These are phyloP conservation scores for Sceliomorpha sp. DNA, from an alignment of 2,888 invertebrate genomes.

Conservation along the genomic window DNA sequence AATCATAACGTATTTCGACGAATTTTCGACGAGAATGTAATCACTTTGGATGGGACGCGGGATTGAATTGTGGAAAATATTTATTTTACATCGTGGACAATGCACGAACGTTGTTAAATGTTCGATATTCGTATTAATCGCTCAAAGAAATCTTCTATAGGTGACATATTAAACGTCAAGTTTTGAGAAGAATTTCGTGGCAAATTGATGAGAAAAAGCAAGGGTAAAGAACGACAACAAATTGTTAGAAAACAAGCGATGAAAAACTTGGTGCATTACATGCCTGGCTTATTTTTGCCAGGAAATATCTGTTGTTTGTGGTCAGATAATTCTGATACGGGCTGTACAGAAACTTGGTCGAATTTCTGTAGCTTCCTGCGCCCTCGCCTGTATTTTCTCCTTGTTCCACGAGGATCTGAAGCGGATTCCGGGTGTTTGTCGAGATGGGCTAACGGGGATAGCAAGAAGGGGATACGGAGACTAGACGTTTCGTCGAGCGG, in stretches of 20 bases:
- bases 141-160: too few species aligned
- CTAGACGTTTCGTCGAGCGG: slow-evolving; percentile 74
- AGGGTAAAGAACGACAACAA: too few species aligned
- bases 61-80: too few species aligned
- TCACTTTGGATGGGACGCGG: too few species aligned
- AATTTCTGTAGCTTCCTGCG: slow-evolving; percentile 50
- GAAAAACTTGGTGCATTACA: neutral
- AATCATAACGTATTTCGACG: too few species aligned
- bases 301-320: slow-evolving; percentile 50
- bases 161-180: neutral
- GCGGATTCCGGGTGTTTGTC: slow-evolving; percentile 61
- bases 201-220: too few species aligned
- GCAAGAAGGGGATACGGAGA: slow-evolving; percentile 61
- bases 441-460: slow-evolving; percentile 53
- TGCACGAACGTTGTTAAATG: neutral
- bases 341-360: slow-evolving; percentile 35
- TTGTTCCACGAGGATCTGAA: slow-evolving; percentile 50
- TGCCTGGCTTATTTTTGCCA: slow-evolving; percentile 30
- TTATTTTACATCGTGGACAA: neutral
- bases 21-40: too few species aligned
- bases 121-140: too few species aligned
- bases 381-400: slow-evolving; percentile 50
- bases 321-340: slow-evolving; percentile 52
- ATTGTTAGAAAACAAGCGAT: too few species aligned
- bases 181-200: too few species aligned